Evolutionary conservation across 1,140 invertebrate species (phyloP), one percentile per base, ranked within the genome.

Genomic region (Drosophila teissieri): DNA sequence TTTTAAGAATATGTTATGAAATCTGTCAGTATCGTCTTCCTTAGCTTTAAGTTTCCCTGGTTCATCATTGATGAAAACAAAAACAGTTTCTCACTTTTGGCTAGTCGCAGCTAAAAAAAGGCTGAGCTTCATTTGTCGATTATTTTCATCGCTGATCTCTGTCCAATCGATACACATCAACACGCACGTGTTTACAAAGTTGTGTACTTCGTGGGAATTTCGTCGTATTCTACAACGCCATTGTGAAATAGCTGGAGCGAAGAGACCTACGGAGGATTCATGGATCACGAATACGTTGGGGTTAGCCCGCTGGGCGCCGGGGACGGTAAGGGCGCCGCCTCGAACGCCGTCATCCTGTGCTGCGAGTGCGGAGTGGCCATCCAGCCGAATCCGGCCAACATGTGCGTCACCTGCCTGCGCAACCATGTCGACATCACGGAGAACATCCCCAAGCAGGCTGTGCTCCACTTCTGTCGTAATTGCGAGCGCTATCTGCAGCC

Each of bases 401-500:
- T 99, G 97, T 99, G 99, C 93, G 96, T 98, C 0, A 96, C 95
- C 19, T 99, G 99, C 93, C 93, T 99, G 14, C 93, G 98, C 39
- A 95, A 96, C 37, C 94, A 96, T 91, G 95, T 99, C 14, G 98
- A 99, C 89, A 99, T 99, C 40, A 98, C 98, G 22, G 97, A 98
- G 92, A 97, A 96, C 22, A 99, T 99, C 92, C 97, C 98, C 0
- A 99, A 99, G 93, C 98, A 99, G 93, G 96, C 94, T 0, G 96
- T 96, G 6, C 88, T 99, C 36, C 95, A 97, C 78, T 98, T 97
- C 91, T 99, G 98, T 90, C 95, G 96, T 92, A 96, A 96, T 55
- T 99, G 98, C 93, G 97, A 98, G 93, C 95, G 97, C 79, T 99
- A 99, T 93, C 93, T 99, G 7, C 97, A 99, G 89, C 98, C 98